Evolutionary conservation across 2,113 vertebrate species (phyloP).

Genomic region (Ammodytes marinus): DNA sequence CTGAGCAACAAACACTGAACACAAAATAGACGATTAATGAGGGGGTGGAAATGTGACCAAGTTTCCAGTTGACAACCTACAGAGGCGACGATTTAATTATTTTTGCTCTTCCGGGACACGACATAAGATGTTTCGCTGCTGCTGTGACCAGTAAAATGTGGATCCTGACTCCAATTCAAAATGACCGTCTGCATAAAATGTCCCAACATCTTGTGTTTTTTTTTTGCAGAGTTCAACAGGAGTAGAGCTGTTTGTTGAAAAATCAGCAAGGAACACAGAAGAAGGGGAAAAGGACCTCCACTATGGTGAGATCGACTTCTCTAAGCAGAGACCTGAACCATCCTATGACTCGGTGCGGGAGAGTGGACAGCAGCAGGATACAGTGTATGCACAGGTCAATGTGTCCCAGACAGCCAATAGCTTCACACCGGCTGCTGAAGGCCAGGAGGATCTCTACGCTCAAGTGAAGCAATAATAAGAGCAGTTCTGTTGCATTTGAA

Average conservation of each 20-base stretch:
- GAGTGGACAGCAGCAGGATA: constrained; percentile 8
- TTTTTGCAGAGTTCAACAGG: constrained; percentile 2
- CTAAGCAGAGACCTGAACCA: neutral
- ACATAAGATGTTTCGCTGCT: no score
- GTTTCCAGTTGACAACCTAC: no score
- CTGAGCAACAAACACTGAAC: no score
- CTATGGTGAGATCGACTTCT: constrained; percentile 46
- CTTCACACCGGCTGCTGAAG: neutral
- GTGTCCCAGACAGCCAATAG: neutral
- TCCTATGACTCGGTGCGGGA: neutral
- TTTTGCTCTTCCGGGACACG: no score
- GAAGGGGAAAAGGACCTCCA: constrained; percentile 16
- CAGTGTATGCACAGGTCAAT: constrained; percentile 33
- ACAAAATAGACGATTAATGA: no score
- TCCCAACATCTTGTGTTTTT: neutral
- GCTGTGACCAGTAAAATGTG: no score
- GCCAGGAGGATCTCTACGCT: constrained; percentile 12
- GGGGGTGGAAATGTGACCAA: no score
- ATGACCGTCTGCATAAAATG: no score
- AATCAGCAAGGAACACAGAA: neutral
- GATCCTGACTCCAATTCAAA: no score
- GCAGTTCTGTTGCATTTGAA: neutral
- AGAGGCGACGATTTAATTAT: no score
- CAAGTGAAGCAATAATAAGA: constrained; percentile 16
- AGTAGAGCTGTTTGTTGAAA: neutral